These are phyloP conservation scores for Coptodon bakossiorum DNA, from an alignment of 2,113 vertebrate genomes.

Conservation along the genomic window DNA sequence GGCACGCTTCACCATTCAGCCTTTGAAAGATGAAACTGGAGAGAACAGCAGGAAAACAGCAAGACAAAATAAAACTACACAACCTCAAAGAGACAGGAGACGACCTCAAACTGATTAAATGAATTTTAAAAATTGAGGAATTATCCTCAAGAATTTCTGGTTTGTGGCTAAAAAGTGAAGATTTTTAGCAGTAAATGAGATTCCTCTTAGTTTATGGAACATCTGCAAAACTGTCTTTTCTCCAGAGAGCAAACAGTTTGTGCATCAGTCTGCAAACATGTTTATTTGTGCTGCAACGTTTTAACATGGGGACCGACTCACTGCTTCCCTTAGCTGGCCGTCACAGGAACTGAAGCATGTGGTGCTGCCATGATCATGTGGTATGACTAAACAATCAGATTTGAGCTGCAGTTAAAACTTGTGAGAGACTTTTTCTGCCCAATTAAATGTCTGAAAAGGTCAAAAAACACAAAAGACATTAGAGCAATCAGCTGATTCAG, in stretches of 20 bases:
- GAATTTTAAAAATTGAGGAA: neutral
- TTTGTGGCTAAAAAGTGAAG: neutral
- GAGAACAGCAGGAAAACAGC: neutral
- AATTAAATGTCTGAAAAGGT: neutral
- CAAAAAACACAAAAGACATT: neutral
- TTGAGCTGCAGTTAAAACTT: neutral
- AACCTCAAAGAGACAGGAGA: neutral
- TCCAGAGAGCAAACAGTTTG: neutral
- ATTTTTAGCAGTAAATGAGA: neutral
- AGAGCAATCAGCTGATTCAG: neutral
- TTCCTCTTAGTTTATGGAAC: neutral
- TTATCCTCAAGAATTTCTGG: neutral
- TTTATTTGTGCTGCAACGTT: neutral
- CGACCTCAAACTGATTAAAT: neutral
- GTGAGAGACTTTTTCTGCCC: neutral
- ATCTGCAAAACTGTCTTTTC: neutral
- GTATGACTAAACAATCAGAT: neutral
- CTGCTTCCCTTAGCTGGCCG: neutral
- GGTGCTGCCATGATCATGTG: neutral
- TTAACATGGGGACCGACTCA: neutral
- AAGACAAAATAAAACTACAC: neutral
- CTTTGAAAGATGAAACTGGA: neutral
- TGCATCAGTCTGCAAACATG: neutral
- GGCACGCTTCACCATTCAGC: neutral
- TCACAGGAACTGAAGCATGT: neutral